Evolutionary conservation across 2,797 vertebrate species (phyloP).

Genomic region (Alcedo atthis): DNA sequence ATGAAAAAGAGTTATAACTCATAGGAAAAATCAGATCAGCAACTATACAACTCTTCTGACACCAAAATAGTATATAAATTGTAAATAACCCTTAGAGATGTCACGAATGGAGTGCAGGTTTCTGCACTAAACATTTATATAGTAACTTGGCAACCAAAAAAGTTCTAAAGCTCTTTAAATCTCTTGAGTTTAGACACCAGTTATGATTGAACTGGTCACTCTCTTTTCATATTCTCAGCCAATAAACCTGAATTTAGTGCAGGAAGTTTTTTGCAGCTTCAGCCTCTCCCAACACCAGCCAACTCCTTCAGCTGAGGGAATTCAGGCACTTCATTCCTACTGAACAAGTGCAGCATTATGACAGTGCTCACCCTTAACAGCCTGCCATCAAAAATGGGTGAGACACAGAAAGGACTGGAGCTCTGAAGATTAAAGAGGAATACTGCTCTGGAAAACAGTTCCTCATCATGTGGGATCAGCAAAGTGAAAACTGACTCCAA

Average conservation of each 20-base stretch:
- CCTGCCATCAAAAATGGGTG: background rate
- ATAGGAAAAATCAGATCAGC: background rate
- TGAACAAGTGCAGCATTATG: background rate
- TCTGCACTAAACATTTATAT: background rate
- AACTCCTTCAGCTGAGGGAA: background rate
- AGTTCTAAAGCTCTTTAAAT: constrained; percentile 28
- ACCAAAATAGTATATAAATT: background rate
- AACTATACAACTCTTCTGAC: background rate
- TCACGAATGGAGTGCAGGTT: background rate
- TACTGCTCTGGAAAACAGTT: background rate
- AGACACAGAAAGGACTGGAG: background rate
- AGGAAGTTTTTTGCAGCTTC: background rate
- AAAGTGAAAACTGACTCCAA: background rate
- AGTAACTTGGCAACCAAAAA: constrained; percentile 31
- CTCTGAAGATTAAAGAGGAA: background rate
- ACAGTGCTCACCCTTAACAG: background rate
- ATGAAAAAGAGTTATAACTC: background rate
- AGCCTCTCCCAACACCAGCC: background rate
- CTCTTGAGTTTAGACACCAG: background rate
- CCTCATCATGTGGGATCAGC: background rate
- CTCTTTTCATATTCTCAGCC: background rate
- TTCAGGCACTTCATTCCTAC: background rate
- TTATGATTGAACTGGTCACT: background rate
- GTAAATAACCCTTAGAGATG: background rate
- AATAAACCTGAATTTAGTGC: background rate